A percentile compares a stretch with the other conserved stretches of the same genome.
These are phyloP conservation scores for Epinephelus coioides DNA, from an alignment of 2,797 vertebrate genomes.

Conservation along the genomic window DNA sequence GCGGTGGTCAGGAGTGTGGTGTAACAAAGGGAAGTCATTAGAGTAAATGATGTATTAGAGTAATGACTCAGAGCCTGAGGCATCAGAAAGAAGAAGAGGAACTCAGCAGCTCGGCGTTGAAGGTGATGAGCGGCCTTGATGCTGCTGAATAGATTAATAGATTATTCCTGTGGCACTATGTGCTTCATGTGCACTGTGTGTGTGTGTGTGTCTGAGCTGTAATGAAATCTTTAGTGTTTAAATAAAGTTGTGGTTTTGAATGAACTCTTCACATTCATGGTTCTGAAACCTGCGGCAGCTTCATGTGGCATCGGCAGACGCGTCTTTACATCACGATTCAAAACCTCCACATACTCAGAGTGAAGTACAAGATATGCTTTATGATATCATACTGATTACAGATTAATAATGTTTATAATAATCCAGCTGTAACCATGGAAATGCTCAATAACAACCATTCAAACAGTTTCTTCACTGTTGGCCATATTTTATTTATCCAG, in stretches of 20 bases:
- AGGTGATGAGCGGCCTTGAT: conserved; percentile 53
- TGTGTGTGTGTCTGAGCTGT: conserved; percentile 31
- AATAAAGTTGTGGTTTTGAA: conserved; percentile 34
- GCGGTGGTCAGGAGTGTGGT: conserved; percentile 32
- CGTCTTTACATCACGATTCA: too few relatives aligned
- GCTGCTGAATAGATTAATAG: conserved; percentile 61
- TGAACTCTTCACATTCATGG: conserved; percentile 24
- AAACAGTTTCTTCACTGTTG: too few relatives aligned
- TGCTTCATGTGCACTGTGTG: conserved; percentile 8
- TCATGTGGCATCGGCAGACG: not conserved
- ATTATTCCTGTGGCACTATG: conserved; percentile 33
- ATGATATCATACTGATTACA: too few relatives aligned
- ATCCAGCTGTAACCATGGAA: too few relatives aligned
- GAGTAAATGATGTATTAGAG: conserved; percentile 50
- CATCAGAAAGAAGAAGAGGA: conserved; percentile 18
- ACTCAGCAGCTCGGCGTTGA: conserved; percentile 24
- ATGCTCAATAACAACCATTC: too few relatives aligned
- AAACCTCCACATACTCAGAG: too few relatives aligned
- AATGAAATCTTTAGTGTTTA: conserved; percentile 36
- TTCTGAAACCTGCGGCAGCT: conserved; percentile 5
- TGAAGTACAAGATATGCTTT: too few relatives aligned
- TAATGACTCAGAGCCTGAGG: conserved; percentile 40
- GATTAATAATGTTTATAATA: too few relatives aligned
- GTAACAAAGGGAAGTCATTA: conserved; percentile 42
- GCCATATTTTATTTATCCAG: too few relatives aligned